Evolutionary conservation across 2,888 invertebrate species (phyloP).

Genomic region (Cephonodes hylas): DNA sequence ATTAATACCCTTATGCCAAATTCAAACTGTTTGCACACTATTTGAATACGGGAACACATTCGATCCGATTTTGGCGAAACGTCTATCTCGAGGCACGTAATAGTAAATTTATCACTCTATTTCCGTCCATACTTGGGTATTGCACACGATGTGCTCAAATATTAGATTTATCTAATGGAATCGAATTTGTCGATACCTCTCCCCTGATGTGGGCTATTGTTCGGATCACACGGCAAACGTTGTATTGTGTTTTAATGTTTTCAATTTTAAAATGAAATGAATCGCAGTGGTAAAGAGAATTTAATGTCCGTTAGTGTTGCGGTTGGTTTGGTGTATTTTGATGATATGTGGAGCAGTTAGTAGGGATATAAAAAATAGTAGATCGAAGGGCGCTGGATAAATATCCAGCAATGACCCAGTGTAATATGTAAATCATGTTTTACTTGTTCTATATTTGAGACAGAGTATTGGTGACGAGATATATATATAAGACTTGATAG

Average conservation of each 20-base stretch:
- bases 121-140: not conserved
- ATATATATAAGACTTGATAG: too few species aligned
- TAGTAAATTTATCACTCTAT: not conserved
- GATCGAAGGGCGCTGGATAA: too few species aligned
- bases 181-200: conserved; percentile 29
- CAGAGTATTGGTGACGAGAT: too few species aligned
- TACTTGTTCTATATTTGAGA: too few species aligned
- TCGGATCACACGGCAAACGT: not conserved
- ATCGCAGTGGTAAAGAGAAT: not conserved
- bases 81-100: not conserved
- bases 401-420: too few species aligned
- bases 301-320: conserved; percentile 23
- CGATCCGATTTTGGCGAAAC: not conserved
- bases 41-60: not conserved
- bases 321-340: not conserved
- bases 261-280: not conserved
- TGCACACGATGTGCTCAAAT: conserved; percentile 35
- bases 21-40: not conserved
- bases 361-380: too few species aligned
- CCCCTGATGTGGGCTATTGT: not conserved
- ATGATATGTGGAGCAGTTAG: too few species aligned
- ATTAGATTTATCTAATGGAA: conserved; percentile 38
- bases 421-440: too few species aligned
- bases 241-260: not conserved
- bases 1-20: not conserved